These are phyloP conservation scores for Meandrina meandrites DNA, from an alignment of 92 coral and sea anemone genomes.

Conservation along the genomic window DNA sequence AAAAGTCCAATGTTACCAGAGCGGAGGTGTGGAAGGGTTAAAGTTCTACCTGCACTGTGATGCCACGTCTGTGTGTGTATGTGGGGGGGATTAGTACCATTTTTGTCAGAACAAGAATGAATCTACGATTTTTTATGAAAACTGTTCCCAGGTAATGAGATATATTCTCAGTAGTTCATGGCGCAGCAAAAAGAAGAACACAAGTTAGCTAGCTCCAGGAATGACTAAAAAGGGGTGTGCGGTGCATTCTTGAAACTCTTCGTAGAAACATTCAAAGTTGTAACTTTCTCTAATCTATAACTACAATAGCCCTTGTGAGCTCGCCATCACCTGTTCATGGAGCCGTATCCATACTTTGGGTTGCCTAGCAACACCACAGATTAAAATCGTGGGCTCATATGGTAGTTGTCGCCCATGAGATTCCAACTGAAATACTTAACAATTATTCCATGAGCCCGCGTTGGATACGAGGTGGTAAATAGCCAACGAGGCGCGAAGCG, in stretches of 20 bases:
- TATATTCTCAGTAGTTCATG: too few relatives aligned
- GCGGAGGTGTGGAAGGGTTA: background rate
- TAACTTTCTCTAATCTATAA: background rate
- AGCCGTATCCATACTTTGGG: background rate
- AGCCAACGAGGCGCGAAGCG: too few relatives aligned
- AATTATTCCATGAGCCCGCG: too few relatives aligned
- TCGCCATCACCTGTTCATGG: background rate
- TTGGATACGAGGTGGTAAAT: too few relatives aligned
- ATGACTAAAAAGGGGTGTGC: background rate
- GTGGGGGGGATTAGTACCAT: too few relatives aligned
- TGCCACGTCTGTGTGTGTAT: too few relatives aligned
- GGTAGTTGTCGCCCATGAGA: background rate
- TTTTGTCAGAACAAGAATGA: too few relatives aligned
- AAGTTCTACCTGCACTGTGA: background rate
- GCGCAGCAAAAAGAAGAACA: slow-evolving; percentile 54
- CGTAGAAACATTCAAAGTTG: background rate
- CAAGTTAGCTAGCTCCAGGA: background rate
- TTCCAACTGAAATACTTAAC: background rate
- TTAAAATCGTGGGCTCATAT: too few relatives aligned
- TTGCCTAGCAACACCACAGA: background rate
- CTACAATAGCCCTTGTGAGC: background rate
- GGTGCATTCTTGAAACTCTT: background rate
- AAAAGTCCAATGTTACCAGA: background rate
- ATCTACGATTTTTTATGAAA: too few relatives aligned
- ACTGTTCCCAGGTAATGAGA: too few relatives aligned